Evolutionary conservation across 2,888 invertebrate species (phyloP).

Genomic region (Agrilus mali): DNA sequence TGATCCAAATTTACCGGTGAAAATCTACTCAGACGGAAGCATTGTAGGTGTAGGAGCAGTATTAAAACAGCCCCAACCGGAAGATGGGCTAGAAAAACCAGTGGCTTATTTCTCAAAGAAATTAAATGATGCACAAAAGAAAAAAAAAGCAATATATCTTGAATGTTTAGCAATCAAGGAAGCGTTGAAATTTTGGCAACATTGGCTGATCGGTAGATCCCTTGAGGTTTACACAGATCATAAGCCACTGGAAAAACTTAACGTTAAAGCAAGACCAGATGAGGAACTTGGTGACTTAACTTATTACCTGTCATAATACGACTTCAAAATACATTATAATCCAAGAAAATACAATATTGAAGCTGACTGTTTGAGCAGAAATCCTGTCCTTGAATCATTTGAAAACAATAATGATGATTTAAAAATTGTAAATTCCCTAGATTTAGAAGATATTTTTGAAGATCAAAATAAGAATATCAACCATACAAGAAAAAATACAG

Average conservation of each 20-base stretch:
- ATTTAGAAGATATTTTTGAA: too few relatives aligned
- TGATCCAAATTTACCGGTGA: too few relatives aligned
- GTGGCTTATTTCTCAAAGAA: conserved; percentile 16
- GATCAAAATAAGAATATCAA: too few relatives aligned
- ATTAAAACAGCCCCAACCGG: conserved; percentile 14
- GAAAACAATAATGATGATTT: conserved; percentile 7
- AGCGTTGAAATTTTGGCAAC: conserved; percentile 16
- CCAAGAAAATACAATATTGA: conserved; percentile 12
- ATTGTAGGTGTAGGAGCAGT: conserved; percentile 15
- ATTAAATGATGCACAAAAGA: conserved; percentile 14
- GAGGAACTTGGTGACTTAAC: too few relatives aligned
- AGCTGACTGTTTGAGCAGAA: conserved; percentile 13
- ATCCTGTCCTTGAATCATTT: conserved; percentile 8
- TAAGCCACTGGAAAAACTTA: too few relatives aligned
- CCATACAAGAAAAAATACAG: too few relatives aligned
- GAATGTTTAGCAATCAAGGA: conserved; percentile 17
- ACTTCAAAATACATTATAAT: conserved; percentile 14
- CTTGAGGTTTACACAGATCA: too few relatives aligned
- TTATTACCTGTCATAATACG: conserved; percentile 13
- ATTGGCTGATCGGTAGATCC: too few relatives aligned
- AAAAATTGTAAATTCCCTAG: conserved; percentile 2
- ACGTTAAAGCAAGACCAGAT: too few relatives aligned
- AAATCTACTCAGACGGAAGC: conserved; percentile 10
- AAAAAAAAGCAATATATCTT: conserved; percentile 12
- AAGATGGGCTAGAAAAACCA: conserved; percentile 11